Base-by-base conservation (phyloP, 2,797 vertebrate species). In the Typhlichthys eigenmanni region DNA sequence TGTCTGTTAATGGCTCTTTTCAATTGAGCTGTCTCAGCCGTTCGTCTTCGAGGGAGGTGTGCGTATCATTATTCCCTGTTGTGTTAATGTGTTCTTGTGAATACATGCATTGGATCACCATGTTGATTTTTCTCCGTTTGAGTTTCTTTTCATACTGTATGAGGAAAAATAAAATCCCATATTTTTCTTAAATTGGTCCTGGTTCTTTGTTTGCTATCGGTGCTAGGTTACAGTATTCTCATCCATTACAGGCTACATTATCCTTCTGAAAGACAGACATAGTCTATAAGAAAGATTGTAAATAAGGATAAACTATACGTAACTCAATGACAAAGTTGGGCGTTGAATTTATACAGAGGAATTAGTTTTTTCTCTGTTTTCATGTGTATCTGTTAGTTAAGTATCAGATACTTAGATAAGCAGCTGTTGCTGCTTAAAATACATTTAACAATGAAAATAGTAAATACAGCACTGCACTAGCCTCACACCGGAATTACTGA, bases 161-260 rank as follows among this genome's bases (percentile, higher is more conserved):
- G 68, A 76, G 29, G 62, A 81, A 46, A 72, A 70, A 88, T 87
- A 85, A 88, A 88, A 90, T 74, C 47, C 72, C 78, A 76, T 74
- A 72, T 84, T 88, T 84, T 66, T 63, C 64, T 79, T 82, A 64
- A 63, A 64, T 29, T 57, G 2, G n/a, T 49, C 8, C 29, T 19
- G 10, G 10, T 63, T 59, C 45, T 13, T 2, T 13, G 13, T 16
- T 4, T 46, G 7, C 8, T 47, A 52, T 38, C 51, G 38, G 34
- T 48, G 47, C 14, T 2, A 43, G 7, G 2, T 32, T 32, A 13
- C 29, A 9, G 13, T 2, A 29, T 55, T 55, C 34, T 79, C 56
- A 60, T 81, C 11, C 2, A 58, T 78, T 64, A 29, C 24, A 29
- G 24, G 24, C 24, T 29, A 29, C 24, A 70, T 45, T 0, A 53